Evolutionary conservation across 2,888 invertebrate species (phyloP).

Genomic region (Dendrolimus pini): DNA sequence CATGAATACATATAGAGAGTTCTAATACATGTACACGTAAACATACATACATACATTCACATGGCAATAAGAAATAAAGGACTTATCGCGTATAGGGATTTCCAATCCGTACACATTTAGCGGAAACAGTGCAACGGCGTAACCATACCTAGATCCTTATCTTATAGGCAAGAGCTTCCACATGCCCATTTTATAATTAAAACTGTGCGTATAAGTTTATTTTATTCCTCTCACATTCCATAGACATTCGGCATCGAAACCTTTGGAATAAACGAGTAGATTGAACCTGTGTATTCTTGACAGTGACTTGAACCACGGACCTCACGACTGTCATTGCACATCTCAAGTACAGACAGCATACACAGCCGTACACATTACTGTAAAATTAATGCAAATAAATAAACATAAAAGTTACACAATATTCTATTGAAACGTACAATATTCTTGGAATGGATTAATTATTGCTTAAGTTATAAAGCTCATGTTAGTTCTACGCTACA

Average conservation of each 20-base stretch:
- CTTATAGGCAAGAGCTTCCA: too few species aligned
- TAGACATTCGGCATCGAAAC: conserved; percentile 8
- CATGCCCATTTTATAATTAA: not conserved
- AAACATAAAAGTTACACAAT: not conserved
- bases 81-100: not conserved
- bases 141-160: not conserved
- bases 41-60: not conserved
- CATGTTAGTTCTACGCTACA: too few species aligned
- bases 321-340: conserved; percentile 23
- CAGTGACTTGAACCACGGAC: conserved; percentile 28
- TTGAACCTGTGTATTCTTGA: conserved; percentile 31
- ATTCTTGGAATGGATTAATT: too few species aligned
- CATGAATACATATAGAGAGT: too few species aligned
- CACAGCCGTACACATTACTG: conserved; percentile 4
- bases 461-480: too few species aligned
- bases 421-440: too few species aligned
- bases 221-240: conserved; percentile 15
- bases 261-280: conserved; percentile 16
- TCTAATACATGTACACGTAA: not conserved
- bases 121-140: not conserved
- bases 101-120: not conserved
- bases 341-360: conserved; percentile 34
- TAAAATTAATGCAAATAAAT: not conserved
- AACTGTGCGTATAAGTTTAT: not conserved
- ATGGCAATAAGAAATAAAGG: conserved; percentile 1